Evolutionary conservation across 2,113 vertebrate species (phyloP), one percentile per base, ranked within the genome.

Genomic region (Spea multiplicata): DNA sequence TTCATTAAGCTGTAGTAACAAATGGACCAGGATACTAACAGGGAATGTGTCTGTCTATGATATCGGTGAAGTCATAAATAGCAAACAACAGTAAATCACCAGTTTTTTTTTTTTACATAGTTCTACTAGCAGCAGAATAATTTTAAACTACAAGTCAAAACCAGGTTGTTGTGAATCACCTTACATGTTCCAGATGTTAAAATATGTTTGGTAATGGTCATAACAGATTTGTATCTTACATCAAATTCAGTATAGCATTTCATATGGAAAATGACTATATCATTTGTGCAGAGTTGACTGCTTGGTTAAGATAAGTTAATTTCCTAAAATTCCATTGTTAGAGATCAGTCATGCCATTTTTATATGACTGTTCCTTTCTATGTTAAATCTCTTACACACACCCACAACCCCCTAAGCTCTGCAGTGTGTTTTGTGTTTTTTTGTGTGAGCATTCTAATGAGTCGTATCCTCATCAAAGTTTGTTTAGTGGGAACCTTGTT

Each of bases 141-240:
- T 81, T 71, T 84, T 86, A 84, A 83, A 81, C 3, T 74, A 66
- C 81, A 87, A 83, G 82, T 86, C 82, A 90, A 0, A 30, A 80
- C 66, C n/a, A 70, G 62, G 45, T 85, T 89, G 84, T 85, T 87
- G 86, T 85, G 83, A 89, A 84, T 87, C 81, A 87, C 84, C 86
- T 87, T 83, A 66, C 82, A 3, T 75, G 83, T 89, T 91, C 90
- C 88, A 92, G 88, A 90, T 91, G 85, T 86, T 87, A 83, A 67
- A 76, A 66, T 88, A 88, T 84, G 78, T 55, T 80, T 6, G 3
- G 2, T 88, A 88, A 91, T 87, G 81, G 83, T 88, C 85, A 88
- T 87, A 91, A 87, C 85, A 89, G 83, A 86, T 83, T 62, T 75
- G 16, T 62, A 84, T 85, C 13, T 30, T 48, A 80, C 48, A 82